Base-by-base conservation (phyloP, 2,888 invertebrate species). In the Lottia scabra region DNA sequence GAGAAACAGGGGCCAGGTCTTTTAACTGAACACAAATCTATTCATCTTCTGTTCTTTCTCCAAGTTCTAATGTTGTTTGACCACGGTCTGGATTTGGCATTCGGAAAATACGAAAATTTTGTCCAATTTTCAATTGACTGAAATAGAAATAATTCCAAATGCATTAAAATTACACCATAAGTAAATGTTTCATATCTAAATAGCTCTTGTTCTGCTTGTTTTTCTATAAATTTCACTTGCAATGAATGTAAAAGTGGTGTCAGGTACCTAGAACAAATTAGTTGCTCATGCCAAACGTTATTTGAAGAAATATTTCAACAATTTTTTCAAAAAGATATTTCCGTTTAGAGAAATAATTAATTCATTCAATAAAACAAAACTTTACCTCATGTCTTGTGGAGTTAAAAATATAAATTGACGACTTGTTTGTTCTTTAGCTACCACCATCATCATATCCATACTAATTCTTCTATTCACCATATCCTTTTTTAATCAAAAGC, bases 401-500 rank as follows among this genome's bases (percentile, higher is more conserved):
- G 97, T 96, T 38, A 98, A 92, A 90, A 98, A 96, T 80, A 96
- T 94, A 90, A 94, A 98, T 91, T 98, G 97, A 19, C 85, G 79
- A 13, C 83, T 81, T 10, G 91, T 91, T 87, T 93, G 93, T 66
- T 90, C 90, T 69, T 92, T 91, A 8, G 96, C 95, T 88, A 95
- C 94, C 81, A 92, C 91, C 74, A 96, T 90, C 78, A 98, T 91
- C 86, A 96, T 92, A 81, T 94, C 93, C 91, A 96, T 93, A 82
- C 95, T 94, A 75, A 93, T 92, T 80, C 93, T 92, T 44, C 96
- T 92, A 90, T 96, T 96, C 68, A 95, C 92, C 90, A 94, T 93
- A 89, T 97, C 96, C 95, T 95, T 87, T 75, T 87, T 88, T n/a
- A n/a, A 83, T 38, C 38, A 10, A 38, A 38, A 8, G 38, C 30